Base-by-base conservation (phyloP, 2,888 invertebrate genomes). In the Philonicus albiceps region DNA sequence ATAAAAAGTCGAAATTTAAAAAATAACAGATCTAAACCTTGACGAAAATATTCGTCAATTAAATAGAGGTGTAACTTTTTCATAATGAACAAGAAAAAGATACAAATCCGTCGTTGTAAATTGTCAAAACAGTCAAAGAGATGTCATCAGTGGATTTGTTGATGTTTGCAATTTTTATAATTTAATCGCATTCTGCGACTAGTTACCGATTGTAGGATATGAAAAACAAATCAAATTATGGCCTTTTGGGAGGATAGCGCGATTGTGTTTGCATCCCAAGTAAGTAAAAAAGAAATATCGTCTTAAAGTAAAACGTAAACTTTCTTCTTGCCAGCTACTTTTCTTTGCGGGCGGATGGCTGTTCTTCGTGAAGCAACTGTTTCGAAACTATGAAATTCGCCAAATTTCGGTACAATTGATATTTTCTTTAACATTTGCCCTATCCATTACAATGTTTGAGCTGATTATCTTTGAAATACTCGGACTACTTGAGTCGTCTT, bases 371-470 rank as follows among this genome's bases (percentile, higher is more conserved):
- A 99, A 98, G 92, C 97, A 98, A 92, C 93, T 99, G 75, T 99
- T 99, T 91, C 95, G 97, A 89, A 98, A 99, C 91, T 99, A 99
- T 93, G 99, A 99, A 93, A 98, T 99, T 5, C 97, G 98, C 90
- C 98, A 99, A 91, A 95, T 96, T 87, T 93, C 98, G 87, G 98
- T 99, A 1, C 98, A 99, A 92, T 93, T 99, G 4, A 97, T 99
- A 90, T 99, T 99, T 92, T 98, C 99, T 0, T 94, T 96, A 34
- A 99, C 98, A 49, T 98, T 99, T 91, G 96, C 99, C 0, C 93
- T 99, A 19, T 99, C 99, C 31, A 98, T 99, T 91, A 98, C 98
- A 2, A 98, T 99, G 98, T 99, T 99, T 93, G 99, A 99, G 92
- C 93, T 99, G 87, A 99, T 99, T 88, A 99, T 99, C 91, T 99